Evolutionary conservation across 2,888 invertebrate species (phyloP), one percentile per base, ranked within the genome.

Genomic region (Bugula neritina): DNA sequence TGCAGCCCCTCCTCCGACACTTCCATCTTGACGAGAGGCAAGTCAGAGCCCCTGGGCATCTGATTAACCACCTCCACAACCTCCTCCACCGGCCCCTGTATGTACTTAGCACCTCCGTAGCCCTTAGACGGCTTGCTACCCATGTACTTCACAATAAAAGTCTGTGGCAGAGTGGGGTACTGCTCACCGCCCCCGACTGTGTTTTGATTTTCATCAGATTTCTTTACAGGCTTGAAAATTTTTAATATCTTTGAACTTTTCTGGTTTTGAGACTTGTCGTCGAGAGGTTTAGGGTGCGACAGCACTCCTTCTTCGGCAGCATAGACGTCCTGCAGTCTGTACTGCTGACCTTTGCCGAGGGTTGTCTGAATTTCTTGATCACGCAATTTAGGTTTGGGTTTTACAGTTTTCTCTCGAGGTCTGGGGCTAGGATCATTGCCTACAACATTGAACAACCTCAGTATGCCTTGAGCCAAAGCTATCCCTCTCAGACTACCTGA

Each of bases 121-220:
- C 82, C 83, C 10, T 76, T 75, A 25, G 79, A 79, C 29, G 79
- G 77, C 70, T 74, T 75, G 69, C 77, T 78, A 2, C 84, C 84
- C 29, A 83, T 75, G 75, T 82, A 83, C 74, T 84, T 84, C 54
- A 78, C 80, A n/a, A 83, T 78, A 75, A 83, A 83, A 25, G 79
- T 73, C 74, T 82, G 83, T n/a, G 84, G 84, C 13, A 84, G 75
- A 25, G 75, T 73, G 3, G 27, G 29, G n/a, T 21, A 57, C 57
- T 3, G 5, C n/a, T 57, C 23, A 5, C 43, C 43, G 17, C 43
- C 43, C 43, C 3, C 3, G n/a, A 13, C 5, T 25, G 27, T 3
- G n/a, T 63, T 63, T 13, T 63, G 29, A 34, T 63, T 63, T 13
- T 63, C 63, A 31, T 21, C 34, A 27, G 13, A 3, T 27, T 63